Base-by-base conservation (phyloP, 2,888 invertebrate genomes). In the Zaprionus obscuricornis region DNA sequence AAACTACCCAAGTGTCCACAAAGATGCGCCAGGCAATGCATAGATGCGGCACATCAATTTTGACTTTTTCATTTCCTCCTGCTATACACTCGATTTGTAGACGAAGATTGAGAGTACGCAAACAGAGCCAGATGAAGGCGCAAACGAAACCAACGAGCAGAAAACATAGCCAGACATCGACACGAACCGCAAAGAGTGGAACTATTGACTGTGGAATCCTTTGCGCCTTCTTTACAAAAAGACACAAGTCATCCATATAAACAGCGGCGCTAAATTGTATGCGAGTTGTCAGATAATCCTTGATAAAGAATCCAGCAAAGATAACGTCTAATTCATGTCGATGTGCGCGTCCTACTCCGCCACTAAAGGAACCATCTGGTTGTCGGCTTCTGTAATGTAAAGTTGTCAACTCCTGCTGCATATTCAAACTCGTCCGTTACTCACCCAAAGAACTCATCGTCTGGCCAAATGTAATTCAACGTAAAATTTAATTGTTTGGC, bases 281-380 rank as follows among this genome's bases (percentile, higher is more conserved):
- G 1, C 87, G 87, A 0, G 71, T 59, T 1, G 90, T 85, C 0
- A 88, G 82, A 55, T 91, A 91, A 43, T 90, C 89, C 65, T 91
- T 91, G 1, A 91, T 74, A 52, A 91, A 91, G 57, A 89, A 88
- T 0, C 90, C 89, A 1, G 90, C 85, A 47, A 90, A 75, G 2
- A 88, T 85, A 0, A 91, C 81, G 56, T 91, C 91, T 11, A 86
- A 73, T 60, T 89, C 86, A 6, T 74, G 65, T 2, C 87, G 86
- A 24, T 89, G 74, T 0, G 89, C 56, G 3, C 88, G 88, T 1
- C 89, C 90, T 2, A 91, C 68, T 3, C 88, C 89, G 2, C 91
- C 91, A 27, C 75, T 87, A 7, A 77, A 89, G 0, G 89, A 86
- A 0, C 90, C 91, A 66, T 91, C 89, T 1, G 76, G 60, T 14